phyloP scores from a whole-genome alignment of 2,113 vertebrate species.

The Corythornis vintsioides region DNA sequence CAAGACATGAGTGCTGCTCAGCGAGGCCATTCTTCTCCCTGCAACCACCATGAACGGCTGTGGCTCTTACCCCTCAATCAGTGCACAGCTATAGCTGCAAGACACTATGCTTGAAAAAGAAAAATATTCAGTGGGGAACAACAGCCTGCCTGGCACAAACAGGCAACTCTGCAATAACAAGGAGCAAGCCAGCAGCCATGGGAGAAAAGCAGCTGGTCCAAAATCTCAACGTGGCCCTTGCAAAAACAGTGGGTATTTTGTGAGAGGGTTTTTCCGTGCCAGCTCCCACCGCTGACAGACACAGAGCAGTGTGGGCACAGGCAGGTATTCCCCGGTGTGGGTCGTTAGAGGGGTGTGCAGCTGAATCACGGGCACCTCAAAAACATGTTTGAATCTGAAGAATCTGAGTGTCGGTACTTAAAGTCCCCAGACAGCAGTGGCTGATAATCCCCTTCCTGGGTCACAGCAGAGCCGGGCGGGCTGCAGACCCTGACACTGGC shows the following conservation, averaged over 20 bases:
- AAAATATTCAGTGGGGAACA: neutral
- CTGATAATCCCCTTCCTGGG: neutral
- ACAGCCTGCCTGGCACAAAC: constrained; percentile 38
- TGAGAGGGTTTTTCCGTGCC: neutral
- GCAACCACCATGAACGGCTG: neutral
- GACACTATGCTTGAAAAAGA: neutral
- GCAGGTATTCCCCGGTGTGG: neutral
- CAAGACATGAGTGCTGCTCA: neutral
- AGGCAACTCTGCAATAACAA: neutral
- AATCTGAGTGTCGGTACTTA: neutral
- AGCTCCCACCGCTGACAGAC: neutral
- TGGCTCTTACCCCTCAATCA: neutral
- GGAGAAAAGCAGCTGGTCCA: constrained; percentile 15
- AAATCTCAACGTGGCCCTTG: neutral
- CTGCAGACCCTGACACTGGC: neutral
- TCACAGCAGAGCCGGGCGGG: neutral
- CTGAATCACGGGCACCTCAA: neutral
- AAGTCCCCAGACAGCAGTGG: neutral
- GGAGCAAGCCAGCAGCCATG: neutral
- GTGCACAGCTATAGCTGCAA: neutral
- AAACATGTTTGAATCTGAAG: neutral
- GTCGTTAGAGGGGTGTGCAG: neutral
- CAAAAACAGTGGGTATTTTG: neutral
- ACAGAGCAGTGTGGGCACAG: neutral
- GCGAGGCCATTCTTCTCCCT: neutral